phyloP scores from a whole-genome alignment of 2,113 vertebrate species.

The Bombycilla garrulus region DNA sequence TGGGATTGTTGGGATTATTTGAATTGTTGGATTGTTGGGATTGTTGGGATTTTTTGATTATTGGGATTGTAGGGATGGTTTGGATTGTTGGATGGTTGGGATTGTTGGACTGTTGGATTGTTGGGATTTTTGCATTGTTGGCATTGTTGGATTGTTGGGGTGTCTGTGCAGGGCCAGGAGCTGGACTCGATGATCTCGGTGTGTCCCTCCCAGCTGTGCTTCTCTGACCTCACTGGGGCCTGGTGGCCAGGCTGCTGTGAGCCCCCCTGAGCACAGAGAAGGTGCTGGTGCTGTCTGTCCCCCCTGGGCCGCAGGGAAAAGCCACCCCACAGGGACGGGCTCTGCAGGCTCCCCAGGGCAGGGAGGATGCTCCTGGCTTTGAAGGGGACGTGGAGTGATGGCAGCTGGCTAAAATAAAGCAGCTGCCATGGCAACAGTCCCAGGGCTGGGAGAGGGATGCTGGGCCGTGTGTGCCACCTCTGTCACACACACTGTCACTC shows the following conservation, averaged over 20 bases:
- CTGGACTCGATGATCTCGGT: background rate
- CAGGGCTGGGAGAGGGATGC: background rate
- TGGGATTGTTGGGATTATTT: background rate
- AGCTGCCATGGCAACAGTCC: conserved; percentile 10
- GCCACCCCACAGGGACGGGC: background rate
- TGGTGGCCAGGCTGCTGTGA: background rate
- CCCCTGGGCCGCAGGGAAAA: background rate
- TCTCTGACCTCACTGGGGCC: background rate
- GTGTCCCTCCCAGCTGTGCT: background rate
- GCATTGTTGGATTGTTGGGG: background rate
- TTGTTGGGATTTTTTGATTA: too few species aligned
- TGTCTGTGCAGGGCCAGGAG: background rate
- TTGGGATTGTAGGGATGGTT: too few species aligned
- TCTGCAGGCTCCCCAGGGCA: rapidly evolving
- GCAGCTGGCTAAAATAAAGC: background rate
- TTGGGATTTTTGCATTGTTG: too few species aligned
- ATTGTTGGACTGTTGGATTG: too few species aligned
- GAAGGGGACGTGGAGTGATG: background rate
- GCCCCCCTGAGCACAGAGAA: background rate
- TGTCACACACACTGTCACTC: rapidly evolving
- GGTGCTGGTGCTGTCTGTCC: background rate
- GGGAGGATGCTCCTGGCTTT: background rate
- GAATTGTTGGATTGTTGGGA: too few species aligned
- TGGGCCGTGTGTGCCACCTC: background rate
- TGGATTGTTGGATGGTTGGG: too few species aligned